Evolutionary conservation across 2,888 invertebrate genomes (phyloP).

Genomic region (Platerodrilus igneus): DNA sequence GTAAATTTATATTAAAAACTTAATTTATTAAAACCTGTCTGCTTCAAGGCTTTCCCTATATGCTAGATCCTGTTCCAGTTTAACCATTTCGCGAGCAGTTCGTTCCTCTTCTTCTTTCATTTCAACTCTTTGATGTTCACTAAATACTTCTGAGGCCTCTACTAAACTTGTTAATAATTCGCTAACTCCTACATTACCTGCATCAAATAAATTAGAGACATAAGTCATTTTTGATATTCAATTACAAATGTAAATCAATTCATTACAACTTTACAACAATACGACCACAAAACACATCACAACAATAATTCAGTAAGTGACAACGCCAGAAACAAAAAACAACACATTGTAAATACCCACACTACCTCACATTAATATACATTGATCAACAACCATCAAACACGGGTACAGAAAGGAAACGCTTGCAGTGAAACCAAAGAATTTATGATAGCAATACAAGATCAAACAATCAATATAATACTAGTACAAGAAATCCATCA

Average conservation of each 20-base stretch:
- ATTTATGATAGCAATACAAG: too few species aligned
- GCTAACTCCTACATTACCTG: constrained; percentile 81
- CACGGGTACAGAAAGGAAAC: too few species aligned
- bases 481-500: too few species aligned
- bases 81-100: constrained; percentile 82
- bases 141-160: constrained; percentile 81
- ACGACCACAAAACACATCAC: background rate
- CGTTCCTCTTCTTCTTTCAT: constrained; percentile 82
- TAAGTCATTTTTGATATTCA: constrained; percentile 4
- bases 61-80: constrained; percentile 90
- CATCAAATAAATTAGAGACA: constrained; percentile 7
- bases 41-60: constrained; percentile 85
- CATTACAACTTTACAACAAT: background rate
- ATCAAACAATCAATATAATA: too few species aligned
- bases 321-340: too few species aligned
- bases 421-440: too few species aligned
- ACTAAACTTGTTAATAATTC: constrained; percentile 83
- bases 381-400: too few species aligned
- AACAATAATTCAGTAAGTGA: too few species aligned
- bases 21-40: constrained; percentile 65
- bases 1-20: background rate
- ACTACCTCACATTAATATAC: too few species aligned
- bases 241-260: background rate
- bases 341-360: too few species aligned
- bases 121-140: constrained; percentile 72